These are phyloP conservation scores for Danaus melanippus DNA, from an alignment of 1,140 invertebrate species.

Conservation along the genomic window DNA sequence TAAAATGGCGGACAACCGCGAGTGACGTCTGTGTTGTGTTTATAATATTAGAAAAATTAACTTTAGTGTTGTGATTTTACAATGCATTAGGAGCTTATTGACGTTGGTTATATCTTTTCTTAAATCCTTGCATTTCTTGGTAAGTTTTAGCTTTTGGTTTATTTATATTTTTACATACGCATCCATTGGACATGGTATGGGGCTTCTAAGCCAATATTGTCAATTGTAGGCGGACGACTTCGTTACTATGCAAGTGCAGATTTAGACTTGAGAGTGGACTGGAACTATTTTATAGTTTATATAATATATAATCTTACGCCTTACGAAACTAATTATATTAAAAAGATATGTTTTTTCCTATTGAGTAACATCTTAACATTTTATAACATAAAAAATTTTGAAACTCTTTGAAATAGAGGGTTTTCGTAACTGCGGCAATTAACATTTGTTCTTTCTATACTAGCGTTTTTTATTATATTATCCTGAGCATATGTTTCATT, in stretches of 20 bases:
- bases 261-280: neutral
- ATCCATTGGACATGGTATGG: neutral
- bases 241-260: slow-evolving; percentile 6
- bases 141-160: slow-evolving; percentile 27
- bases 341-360: too few species aligned
- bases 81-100: slow-evolving; percentile 42
- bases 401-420: too few species aligned
- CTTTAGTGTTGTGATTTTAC: slow-evolving; percentile 40
- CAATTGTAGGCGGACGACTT: slow-evolving; percentile 49
- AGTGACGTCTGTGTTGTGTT: slow-evolving; percentile 68
- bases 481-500: too few species aligned
- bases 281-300: too few species aligned
- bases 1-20: slow-evolving; percentile 59
- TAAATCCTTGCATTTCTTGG: slow-evolving; percentile 27
- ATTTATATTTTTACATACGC: slow-evolving; percentile 3
- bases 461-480: too few species aligned
- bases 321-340: too few species aligned
- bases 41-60: slow-evolving; percentile 44
- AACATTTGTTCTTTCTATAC: too few species aligned
- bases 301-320: too few species aligned
- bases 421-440: too few species aligned
- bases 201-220: slow-evolving; percentile 27
- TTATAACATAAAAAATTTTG: too few species aligned
- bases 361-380: too few species aligned
- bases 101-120: slow-evolving; percentile 21